A percentile compares a stretch with the other conserved stretches of the same genome.
phyloP scores from a whole-genome alignment of 2,113 vertebrate species.

The Plecotus auritus region DNA sequence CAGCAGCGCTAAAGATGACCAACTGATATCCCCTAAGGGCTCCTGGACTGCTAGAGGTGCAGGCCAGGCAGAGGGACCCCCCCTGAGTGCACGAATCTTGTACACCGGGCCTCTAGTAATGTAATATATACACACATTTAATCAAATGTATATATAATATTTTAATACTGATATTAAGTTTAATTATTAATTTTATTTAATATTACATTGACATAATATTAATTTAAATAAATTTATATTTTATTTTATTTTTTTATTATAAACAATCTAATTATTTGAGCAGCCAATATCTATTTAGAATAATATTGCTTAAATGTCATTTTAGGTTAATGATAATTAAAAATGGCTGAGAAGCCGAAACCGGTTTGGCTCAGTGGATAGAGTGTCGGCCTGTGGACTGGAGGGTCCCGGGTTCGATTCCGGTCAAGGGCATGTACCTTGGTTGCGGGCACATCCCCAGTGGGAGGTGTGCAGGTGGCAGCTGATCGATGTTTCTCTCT shows the following conservation, averaged over 20 bases:
- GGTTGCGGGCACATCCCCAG: too few relatives aligned
- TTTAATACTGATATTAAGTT: background rate
- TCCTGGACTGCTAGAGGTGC: too few relatives aligned
- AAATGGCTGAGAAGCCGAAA: background rate
- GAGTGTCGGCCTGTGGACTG: too few relatives aligned
- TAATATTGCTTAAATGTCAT: background rate
- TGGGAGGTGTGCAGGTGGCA: too few relatives aligned
- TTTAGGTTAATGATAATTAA: conserved; percentile 21
- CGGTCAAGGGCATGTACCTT: too few relatives aligned
- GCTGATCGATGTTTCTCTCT: too few relatives aligned
- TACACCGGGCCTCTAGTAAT: background rate
- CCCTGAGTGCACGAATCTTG: too few relatives aligned
- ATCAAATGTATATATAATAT: background rate
- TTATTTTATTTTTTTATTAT: conserved; percentile 8
- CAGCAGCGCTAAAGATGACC: too few relatives aligned
- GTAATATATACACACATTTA: background rate
- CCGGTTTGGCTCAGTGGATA: too few relatives aligned
- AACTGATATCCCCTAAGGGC: too few relatives aligned
- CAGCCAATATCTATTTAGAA: background rate
- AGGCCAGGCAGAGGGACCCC: too few relatives aligned
- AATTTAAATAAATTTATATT: conserved; percentile 1
- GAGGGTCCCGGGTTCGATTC: too few relatives aligned
- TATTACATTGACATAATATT: background rate
- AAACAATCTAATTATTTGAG: background rate
- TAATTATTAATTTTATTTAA: conserved; percentile 13